Percentiles rank a stretch among this genome's conserved stretches.
Evolutionary conservation across 2,888 invertebrate species (phyloP).

Genomic region (Scaptodrosophila latifasciaeformis): DNA sequence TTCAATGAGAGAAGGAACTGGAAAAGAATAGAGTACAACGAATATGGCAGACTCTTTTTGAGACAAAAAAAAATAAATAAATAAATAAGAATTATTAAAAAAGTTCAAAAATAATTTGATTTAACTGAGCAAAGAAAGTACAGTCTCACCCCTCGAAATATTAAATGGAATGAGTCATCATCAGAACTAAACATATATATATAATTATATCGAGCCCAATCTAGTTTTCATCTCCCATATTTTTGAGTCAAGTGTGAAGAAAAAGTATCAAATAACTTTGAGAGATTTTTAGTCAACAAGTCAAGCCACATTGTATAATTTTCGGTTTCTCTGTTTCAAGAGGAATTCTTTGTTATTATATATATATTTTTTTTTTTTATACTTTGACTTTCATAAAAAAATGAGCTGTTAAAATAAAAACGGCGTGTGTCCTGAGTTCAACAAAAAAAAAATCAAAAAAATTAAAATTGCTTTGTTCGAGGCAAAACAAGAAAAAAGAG

Average conservation of each 20-base stretch:
- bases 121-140: too few species aligned
- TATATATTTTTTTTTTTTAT: not conserved
- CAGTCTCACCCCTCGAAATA: too few species aligned
- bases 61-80: not conserved
- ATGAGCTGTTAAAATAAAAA: slow-evolving; percentile 66
- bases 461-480: slow-evolving; percentile 21
- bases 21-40: slow-evolving; percentile 13
- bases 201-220: too few species aligned
- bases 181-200: too few species aligned
- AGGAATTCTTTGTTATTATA: slow-evolving; percentile 33
- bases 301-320: not conserved
- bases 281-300: not conserved
- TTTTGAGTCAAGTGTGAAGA: slow-evolving; percentile 53
- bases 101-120: too few species aligned
- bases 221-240: too few species aligned
- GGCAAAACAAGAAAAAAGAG: not conserved
- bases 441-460: slow-evolving; percentile 28
- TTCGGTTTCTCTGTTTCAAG: slow-evolving; percentile 22
- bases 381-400: slow-evolving; percentile 26
- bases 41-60: not conserved
- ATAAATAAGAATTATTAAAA: too few species aligned
- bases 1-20: slow-evolving; percentile 29
- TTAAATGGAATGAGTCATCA: too few species aligned
- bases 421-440: slow-evolving; percentile 53
- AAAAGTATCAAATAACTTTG: slow-evolving; percentile 58